These are phyloP conservation scores for Minunthozetes semirufus DNA, from an alignment of 2,888 invertebrate species.

Conservation along the genomic window DNA sequence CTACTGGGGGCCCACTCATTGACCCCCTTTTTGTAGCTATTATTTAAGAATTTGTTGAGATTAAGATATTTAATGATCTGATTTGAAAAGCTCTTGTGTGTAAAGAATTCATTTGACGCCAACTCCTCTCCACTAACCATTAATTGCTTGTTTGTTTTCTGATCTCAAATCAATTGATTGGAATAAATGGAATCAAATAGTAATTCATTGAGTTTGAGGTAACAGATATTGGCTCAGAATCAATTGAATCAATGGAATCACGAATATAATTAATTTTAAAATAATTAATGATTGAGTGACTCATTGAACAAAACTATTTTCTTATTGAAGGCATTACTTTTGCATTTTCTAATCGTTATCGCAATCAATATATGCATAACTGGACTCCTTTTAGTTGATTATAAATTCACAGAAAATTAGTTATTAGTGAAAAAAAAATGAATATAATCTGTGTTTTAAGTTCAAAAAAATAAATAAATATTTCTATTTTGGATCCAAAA, in stretches of 20 bases:
- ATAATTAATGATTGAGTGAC: background rate
- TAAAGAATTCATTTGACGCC: too few relatives aligned
- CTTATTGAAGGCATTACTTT: background rate
- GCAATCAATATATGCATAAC: background rate
- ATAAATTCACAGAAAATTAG: background rate
- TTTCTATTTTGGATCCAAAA: background rate
- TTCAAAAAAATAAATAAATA: constrained; percentile 2
- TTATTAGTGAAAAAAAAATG: background rate
- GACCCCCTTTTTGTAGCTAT: too few relatives aligned
- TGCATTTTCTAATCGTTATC: background rate
- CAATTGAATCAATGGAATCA: background rate
- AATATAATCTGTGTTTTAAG: background rate
- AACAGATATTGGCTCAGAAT: background rate
- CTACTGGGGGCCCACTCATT: too few relatives aligned
- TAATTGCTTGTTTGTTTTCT: too few relatives aligned
- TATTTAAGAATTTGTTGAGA: too few relatives aligned
- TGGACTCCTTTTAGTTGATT: background rate
- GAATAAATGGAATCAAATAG: background rate
- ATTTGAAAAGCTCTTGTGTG: too few relatives aligned
- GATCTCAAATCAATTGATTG: background rate
- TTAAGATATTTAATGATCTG: too few relatives aligned
- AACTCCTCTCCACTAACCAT: too few relatives aligned
- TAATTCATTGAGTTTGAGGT: too few relatives aligned
- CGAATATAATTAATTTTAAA: background rate
- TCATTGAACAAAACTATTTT: background rate